Base-by-base conservation (phyloP, 2,888 invertebrate genomes). In the Philereme vetulata region DNA sequence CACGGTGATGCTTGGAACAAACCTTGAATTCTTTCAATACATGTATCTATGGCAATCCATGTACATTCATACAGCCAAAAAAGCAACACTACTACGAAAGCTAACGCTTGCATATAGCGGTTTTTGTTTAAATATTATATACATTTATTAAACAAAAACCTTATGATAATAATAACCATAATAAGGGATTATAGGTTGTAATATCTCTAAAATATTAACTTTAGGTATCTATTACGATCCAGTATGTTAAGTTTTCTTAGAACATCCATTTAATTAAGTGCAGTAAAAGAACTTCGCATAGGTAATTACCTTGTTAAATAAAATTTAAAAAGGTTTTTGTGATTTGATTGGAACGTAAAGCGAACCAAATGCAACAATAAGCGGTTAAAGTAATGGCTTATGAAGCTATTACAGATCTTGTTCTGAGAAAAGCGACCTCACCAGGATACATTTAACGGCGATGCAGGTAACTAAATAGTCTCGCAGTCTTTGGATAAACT, bases 381-480 rank as follows among this genome's bases (percentile, higher is more conserved):
- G 78, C 65, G 70, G 68, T 72, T 71, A 72, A 76, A 64, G 73
- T 75, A 76, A 80, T 78, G 74, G 70, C 73, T 67, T 71, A 64
- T 67, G 45, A 68, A 69, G 70, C 71, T 72, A 72, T 78, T 72
- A 76, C 67, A 67, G 66, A 72, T 62, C 63, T 58, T 65, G 71
- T 75, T 78, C 76, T 74, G 67, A 80, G 77, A 75, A 74, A 71
- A 78, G 51, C 60, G 75, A 74, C 76, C 77, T 80, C 73, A 46
- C 45, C 40, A 51, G 50, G 45, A 43, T 44, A 50, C 44, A 45
- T 33, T 45, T 42, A 54, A 47, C 40, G 44, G 32, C 38, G 50
- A 44, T 36, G 21, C 21, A 36, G 35, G 35, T 36, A 38, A 6
- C 3, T 38, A 38, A 4, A 4, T 38, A 7, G n/a, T 35, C 35